Base-by-base conservation (phyloP, 2,888 invertebrate genomes). In the Andricus curvator region DNA sequence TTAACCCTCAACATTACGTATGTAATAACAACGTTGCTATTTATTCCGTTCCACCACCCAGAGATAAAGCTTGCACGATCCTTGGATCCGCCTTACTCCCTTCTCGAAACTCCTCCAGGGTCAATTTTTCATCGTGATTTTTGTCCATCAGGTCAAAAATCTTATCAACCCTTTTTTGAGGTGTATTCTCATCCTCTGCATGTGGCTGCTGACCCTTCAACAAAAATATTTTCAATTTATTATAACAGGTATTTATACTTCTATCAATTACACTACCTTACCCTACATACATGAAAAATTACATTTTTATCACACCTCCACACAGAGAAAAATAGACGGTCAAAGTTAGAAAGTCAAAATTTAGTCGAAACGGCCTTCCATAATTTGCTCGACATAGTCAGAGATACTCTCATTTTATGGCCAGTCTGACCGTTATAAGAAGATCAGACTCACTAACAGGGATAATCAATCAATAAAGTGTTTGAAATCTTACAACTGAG, bases 131-230 rank as follows among this genome's bases (percentile, higher is more conserved):
- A 93, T 99, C 99, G 94, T 99, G 98, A 93, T 99, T 98, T 94
- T 97, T 99, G 94, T 99, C 99, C 98, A 99, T 98, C 93, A 99
- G 98, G 93, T 98, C 98, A 94, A 99, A 99, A 92, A 99, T 99
- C 94, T 98, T 98, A 94, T 99, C 99, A 85, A 99, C 99, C 91
- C 99, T 95, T 93, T 98, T 98, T 93, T 99, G 97, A 22, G 98
- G 97, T 84, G 97, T 97, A 93, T 97, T 98, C 91, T 98, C 97
- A 91, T 97, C 97, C 90, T 98, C 97, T 41, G 97, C 95, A 87
- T 96, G 96, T 77, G 97, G 97, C 85, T 97, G 96, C 92, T 98
- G 97, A 29, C 98, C 98, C 98, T 98, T 93, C n/a, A 93, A 88
- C 77, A 29, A 82, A n/a, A 78, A 77, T 62, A 77, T 44, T 37